These are phyloP conservation scores for Drosophila seguyi DNA, from an alignment of 1,140 invertebrate species.

Conservation along the genomic window DNA sequence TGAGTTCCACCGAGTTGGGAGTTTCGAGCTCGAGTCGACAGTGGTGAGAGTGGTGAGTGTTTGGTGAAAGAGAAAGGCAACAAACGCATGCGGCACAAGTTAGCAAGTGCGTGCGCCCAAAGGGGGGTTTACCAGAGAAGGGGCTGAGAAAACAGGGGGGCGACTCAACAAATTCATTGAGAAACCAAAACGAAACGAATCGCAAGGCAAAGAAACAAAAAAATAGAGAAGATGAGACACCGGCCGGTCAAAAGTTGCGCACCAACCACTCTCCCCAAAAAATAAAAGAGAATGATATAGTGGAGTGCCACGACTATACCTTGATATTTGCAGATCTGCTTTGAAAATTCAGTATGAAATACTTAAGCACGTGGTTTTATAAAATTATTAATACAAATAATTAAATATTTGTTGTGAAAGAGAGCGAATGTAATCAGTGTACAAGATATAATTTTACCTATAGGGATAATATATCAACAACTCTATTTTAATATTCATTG, in stretches of 20 bases:
- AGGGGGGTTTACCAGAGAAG: conserved; percentile 2
- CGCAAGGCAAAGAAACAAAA: conserved; percentile 50
- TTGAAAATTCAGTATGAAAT: neutral
- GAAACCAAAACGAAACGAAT: conserved; percentile 65
- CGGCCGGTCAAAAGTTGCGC: conserved; percentile 68
- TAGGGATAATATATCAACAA: neutral
- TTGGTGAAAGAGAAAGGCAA: conserved; percentile 80
- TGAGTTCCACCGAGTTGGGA: conserved; percentile 26
- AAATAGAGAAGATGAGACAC: conserved; percentile 67
- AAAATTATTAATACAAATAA: neutral
- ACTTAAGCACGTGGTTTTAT: neutral
- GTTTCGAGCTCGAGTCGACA: conserved; percentile 4
- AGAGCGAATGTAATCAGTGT: too few species aligned
- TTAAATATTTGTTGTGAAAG: too few species aligned
- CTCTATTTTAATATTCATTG: neutral
- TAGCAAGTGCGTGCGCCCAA: conserved; percentile 57
- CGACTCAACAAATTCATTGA: conserved; percentile 65
- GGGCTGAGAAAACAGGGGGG: conserved; percentile 1
- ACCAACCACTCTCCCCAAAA: conserved; percentile 23
- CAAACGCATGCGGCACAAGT: conserved; percentile 52
- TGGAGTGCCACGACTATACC: conserved; percentile 4
- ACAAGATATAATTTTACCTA: neutral
- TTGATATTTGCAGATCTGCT: neutral
- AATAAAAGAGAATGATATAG: conserved; percentile 3
- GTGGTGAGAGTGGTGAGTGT: conserved; percentile 75